Conservation (phyloP, 2,113 vertebrate genomes). For the Egretta garzetta region DNA sequence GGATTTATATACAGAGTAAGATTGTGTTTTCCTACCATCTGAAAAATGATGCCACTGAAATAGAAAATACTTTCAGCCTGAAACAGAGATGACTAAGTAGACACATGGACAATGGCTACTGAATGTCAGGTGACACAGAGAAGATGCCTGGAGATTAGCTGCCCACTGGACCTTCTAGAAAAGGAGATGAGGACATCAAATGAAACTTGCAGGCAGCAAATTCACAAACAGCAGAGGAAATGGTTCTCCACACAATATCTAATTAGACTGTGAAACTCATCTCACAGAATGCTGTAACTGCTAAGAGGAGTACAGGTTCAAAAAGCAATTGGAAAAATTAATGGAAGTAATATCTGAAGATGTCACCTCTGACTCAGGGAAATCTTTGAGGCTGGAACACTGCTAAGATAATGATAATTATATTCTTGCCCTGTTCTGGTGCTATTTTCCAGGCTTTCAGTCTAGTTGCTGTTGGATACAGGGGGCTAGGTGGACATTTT, state of each 20-base stretch:
- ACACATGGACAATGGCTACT: not conserved
- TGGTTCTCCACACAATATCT: not conserved
- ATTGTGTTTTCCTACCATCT: not conserved
- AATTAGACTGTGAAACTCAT: not conserved
- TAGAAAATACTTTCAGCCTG: not conserved
- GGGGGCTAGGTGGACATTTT: not conserved
- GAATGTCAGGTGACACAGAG: not conserved
- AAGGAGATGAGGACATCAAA: not conserved
- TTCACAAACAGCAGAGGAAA: not conserved
- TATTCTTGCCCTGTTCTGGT: not conserved
- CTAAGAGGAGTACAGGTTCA: not conserved
- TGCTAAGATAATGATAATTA: not conserved
- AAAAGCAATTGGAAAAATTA: not conserved
- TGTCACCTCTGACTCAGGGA: not conserved
- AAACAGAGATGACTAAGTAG: not conserved
- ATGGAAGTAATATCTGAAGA: not conserved
- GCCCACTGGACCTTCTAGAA: not conserved
- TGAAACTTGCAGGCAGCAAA: not conserved
- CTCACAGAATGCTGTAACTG: not conserved
- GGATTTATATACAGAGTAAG: not conserved
- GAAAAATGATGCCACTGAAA: not conserved
- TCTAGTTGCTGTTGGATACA: not conserved
- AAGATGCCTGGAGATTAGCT: not conserved
- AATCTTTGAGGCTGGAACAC: not conserved
- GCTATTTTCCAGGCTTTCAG: not conserved